These are phyloP conservation scores for Drosophila gaucha DNA, from an alignment of 2,888 invertebrate genomes.

Conservation along the genomic window DNA sequence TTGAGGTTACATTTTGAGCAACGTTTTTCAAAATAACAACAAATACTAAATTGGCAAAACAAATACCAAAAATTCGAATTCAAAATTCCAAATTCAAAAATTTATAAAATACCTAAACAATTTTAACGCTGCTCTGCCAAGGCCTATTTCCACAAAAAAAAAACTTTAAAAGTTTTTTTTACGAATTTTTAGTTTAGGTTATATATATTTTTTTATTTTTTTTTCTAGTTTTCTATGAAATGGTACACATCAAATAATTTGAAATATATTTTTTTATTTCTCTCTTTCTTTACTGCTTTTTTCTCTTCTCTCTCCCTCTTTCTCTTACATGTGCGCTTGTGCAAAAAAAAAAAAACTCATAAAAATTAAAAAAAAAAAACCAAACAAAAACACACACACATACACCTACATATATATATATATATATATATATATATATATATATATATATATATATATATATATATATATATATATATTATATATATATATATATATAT, in stretches of 20 bases:
- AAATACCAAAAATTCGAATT: background rate
- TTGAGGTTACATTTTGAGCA: background rate
- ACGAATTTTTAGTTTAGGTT: constrained; percentile 6
- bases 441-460: constrained; percentile 20
- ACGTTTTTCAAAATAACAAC: background rate
- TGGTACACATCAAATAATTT: constrained; percentile 40
- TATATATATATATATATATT: constrained; percentile 16
- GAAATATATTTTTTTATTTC: constrained; percentile 47
- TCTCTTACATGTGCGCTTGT: constrained; percentile 75
- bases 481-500: constrained; percentile 14
- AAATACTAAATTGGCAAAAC: constrained; percentile 27
- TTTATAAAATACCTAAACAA: background rate
- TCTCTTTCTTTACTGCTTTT: constrained; percentile 63
- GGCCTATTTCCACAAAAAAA: constrained; percentile 2
- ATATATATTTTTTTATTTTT: constrained; percentile 2
- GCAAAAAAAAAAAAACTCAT: constrained; percentile 59
- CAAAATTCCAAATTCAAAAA: constrained; percentile 7
- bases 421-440: constrained; percentile 12
- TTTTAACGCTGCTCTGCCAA: constrained; percentile 36
- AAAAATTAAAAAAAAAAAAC: constrained; percentile 39
- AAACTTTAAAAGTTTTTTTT: background rate
- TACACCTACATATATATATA: constrained; percentile 9
- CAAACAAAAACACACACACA: constrained; percentile 26
- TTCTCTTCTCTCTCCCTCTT: constrained; percentile 54
- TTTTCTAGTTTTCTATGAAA: background rate